phyloP scores from a whole-genome alignment of 1,140 invertebrate species.

The Piezodorus guildinii region DNA sequence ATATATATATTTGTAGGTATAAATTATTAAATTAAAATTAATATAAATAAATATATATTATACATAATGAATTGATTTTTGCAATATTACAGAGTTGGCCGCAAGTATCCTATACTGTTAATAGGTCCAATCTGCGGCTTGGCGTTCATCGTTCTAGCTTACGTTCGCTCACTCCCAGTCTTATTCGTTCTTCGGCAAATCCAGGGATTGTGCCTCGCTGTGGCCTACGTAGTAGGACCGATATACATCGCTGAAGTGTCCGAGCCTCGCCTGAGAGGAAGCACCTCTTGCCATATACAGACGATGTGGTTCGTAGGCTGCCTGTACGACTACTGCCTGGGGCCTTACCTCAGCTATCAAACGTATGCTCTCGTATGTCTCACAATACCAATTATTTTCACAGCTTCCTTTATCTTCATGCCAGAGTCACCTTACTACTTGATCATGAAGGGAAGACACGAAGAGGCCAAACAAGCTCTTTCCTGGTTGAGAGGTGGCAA shows the following conservation, averaged over 20 bases:
- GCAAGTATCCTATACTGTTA: constrained; percentile 45
- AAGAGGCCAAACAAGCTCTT: constrained; percentile 50
- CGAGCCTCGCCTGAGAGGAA: constrained; percentile 26
- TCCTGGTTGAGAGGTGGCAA: constrained; percentile 45
- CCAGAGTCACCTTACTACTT: constrained; percentile 72
- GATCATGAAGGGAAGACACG: constrained; percentile 43
- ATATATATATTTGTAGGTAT: too few relatives aligned
- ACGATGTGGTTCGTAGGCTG: constrained; percentile 54
- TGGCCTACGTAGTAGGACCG: constrained; percentile 61
- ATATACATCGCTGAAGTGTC: constrained; percentile 79
- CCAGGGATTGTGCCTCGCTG: constrained; percentile 55
- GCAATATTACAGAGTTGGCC: constrained; percentile 20
- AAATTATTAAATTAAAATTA: too few relatives aligned
- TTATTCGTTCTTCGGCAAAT: constrained; percentile 34
- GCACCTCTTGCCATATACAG: constrained; percentile 19
- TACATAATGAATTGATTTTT: too few relatives aligned
- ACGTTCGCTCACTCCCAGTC: constrained; percentile 38
- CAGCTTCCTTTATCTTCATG: constrained; percentile 55
- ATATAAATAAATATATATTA: too few relatives aligned
- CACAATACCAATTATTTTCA: constrained; percentile 46
- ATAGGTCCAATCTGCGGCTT: constrained; percentile 57
- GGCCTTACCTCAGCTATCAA: constrained; percentile 55
- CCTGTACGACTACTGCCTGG: constrained; percentile 59
- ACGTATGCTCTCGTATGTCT: constrained; percentile 51
- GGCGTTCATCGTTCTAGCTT: constrained; percentile 48